Evolutionary conservation across 1,140 invertebrate genomes (phyloP), one percentile per base, ranked within the genome.

Genomic region (Musca domestica): DNA sequence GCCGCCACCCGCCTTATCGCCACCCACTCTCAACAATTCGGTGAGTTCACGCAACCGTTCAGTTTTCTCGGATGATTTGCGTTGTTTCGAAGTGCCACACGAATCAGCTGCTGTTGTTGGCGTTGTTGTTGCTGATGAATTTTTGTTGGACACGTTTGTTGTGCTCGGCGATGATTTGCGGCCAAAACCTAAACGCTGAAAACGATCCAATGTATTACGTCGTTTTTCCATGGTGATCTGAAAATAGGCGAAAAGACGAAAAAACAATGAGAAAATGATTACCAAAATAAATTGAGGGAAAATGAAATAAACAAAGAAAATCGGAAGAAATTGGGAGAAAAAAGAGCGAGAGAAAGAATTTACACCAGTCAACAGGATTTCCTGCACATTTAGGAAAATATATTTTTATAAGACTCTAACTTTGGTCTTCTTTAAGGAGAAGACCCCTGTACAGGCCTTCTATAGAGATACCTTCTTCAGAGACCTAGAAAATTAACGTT

Each of bases 181-280:
- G 83, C 89, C 90, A 84, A 91, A 89, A 79, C 89, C 88, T 78
- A 90, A 88, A 80, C 87, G 90, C 76, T 90, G 89, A 80, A 92
- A 84, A 69, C 90, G 90, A 84, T 92, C 90, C 89, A 92, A 88
- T 77, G 88, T 87, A 84, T 85, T 85, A 74, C 83, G 82, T 69
- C 80, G 84, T 73, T 78, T 81, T 48, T 81, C 79, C 79, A 81
- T 81, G 58, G 67, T 68, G 66, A 54, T 46, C 67, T 76, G 71
- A 72, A 69, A 69, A 61, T 64, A 73, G 54, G 48, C 70, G 66
- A 51, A 65, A 67, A 49, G 52, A 71, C 49, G 66, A 61, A 41
- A 66, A 64, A 70, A 67, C 66, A 68, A 20, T 56, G 27, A 71
- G 68, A 69, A 69, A 72, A 46, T 66, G 25, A 47, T 30, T 30